Evolutionary conservation across 2,888 invertebrate species (phyloP).

Genomic region (Callimorpha dominula): DNA sequence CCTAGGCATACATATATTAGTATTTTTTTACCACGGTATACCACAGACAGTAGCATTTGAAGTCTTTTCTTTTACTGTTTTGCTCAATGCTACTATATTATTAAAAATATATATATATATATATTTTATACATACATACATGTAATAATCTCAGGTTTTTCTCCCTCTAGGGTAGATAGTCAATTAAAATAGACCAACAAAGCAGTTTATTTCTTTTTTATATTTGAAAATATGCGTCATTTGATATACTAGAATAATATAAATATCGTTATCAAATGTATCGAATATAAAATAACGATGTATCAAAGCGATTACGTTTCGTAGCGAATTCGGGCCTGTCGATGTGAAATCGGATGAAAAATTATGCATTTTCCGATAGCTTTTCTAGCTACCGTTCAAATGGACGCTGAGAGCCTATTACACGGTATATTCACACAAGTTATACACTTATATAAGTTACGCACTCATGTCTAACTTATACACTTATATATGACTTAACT

Average conservation of each 20-base stretch:
- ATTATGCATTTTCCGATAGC: slow-evolving; percentile 83
- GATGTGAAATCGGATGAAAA: slow-evolving; percentile 85
- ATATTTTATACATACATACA: no score
- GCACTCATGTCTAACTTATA: slow-evolving; percentile 32
- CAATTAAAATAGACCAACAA: background rate
- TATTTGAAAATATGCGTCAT: background rate
- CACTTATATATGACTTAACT: slow-evolving; percentile 29
- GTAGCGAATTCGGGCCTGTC: slow-evolving; percentile 57
- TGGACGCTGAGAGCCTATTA: slow-evolving; percentile 75
- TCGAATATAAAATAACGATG: slow-evolving; percentile 49
- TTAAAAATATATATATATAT: no score
- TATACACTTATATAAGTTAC: no score
- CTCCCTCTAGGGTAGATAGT: no score
- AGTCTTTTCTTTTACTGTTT: no score
- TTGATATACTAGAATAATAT: background rate
- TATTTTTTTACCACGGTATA: no score
- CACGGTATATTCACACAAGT: slow-evolving; percentile 71
- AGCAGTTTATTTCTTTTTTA: no score
- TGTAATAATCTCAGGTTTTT: no score
- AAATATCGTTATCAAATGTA: slow-evolving; percentile 51
- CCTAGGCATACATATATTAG: no score
- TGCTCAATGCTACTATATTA: no score
- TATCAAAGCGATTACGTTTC: slow-evolving; percentile 53
- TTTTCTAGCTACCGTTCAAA: slow-evolving; percentile 70
- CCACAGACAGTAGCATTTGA: no score